phyloP scores from a whole-genome alignment of 2,113 vertebrate genomes.

The Myotis yumanensis region DNA sequence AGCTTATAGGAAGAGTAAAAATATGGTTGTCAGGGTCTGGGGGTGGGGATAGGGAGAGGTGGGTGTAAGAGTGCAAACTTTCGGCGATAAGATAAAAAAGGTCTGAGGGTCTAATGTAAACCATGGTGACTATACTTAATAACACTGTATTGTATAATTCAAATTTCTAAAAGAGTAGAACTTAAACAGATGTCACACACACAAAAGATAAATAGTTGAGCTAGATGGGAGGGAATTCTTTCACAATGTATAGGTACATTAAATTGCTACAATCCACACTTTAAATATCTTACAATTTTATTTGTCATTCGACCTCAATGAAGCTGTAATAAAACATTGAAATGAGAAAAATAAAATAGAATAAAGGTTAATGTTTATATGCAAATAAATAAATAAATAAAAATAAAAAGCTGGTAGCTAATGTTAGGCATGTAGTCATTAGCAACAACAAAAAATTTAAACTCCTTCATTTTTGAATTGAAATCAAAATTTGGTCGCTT shows the following conservation, averaged over 20 bases:
- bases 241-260: background rate
- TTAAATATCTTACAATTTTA: background rate
- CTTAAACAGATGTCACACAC: background rate
- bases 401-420: background rate
- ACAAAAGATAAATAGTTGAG: background rate
- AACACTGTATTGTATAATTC: background rate
- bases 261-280: background rate
- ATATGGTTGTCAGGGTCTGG: background rate
- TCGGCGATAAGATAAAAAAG: background rate
- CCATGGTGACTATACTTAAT: background rate
- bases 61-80: background rate
- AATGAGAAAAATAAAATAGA: background rate
- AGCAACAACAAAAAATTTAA: background rate
- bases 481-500: background rate
- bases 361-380: background rate
- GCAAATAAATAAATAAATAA: background rate
- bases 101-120: background rate
- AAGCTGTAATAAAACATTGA: conserved; percentile 69
- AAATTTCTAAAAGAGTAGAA: background rate
- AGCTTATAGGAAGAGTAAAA: background rate
- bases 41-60: background rate
- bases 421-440: background rate
- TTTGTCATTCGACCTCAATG: background rate
- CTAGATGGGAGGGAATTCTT: background rate
- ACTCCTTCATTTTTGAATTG: background rate